Conservation (phyloP, 2,888 invertebrate genomes). For the Falcaria lacertinaria region DNA sequence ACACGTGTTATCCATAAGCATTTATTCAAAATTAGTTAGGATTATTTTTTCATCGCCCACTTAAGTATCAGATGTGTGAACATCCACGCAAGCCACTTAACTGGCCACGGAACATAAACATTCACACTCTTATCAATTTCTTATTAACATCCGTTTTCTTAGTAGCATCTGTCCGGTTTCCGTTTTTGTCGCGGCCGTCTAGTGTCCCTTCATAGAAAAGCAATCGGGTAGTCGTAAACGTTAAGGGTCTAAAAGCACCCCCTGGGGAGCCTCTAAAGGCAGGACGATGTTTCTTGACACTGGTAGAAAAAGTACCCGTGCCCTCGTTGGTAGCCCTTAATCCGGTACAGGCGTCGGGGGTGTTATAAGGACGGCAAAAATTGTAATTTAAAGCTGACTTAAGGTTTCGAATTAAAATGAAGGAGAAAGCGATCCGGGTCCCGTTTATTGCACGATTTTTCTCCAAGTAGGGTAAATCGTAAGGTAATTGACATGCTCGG, state of each 20-base stretch:
- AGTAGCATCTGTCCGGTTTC: conserved; percentile 49
- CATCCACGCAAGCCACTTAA: conserved; percentile 19
- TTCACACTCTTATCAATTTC: conserved; percentile 49
- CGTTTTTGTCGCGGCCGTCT: conserved; percentile 59
- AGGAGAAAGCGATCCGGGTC: conserved; percentile 39
- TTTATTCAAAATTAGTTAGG: background rate
- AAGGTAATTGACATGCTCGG: background rate
- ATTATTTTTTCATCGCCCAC: conserved; percentile 23
- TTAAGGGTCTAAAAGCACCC: conserved; percentile 79
- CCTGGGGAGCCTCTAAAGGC: conserved; percentile 78
- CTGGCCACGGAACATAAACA: conserved; percentile 32
- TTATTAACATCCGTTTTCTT: conserved; percentile 48
- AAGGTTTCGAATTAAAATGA: conserved; percentile 78
- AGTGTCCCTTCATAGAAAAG: conserved; percentile 78
- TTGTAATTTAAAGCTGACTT: conserved; percentile 78
- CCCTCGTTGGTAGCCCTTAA: conserved; percentile 55
- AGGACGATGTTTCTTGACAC: conserved; percentile 72
- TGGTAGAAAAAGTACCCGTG: conserved; percentile 65
- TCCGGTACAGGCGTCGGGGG: conserved; percentile 66
- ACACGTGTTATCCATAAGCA: background rate
- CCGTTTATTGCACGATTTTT: conserved; percentile 6
- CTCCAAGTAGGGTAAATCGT: background rate
- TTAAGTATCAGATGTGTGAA: conserved; percentile 30
- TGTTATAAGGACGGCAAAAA: conserved; percentile 73
- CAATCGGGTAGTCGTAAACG: conserved; percentile 84